Conservation (phyloP, 2,797 vertebrate genomes). For the Artibeus jamaicensis region DNA sequence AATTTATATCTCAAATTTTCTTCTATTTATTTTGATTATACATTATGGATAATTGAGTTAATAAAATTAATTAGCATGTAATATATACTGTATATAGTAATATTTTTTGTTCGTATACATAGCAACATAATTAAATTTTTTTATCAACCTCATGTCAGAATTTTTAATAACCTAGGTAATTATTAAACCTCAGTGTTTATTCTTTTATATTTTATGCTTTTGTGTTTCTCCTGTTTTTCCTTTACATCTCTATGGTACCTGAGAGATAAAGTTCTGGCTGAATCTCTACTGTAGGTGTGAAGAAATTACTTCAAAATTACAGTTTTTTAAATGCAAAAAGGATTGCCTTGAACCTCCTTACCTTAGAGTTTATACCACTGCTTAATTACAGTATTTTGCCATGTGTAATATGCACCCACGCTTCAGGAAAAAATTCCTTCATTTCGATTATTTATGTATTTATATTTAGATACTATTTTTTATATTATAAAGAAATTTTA, state of each 20-base stretch:
- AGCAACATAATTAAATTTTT: not conserved
- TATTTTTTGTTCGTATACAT: not conserved
- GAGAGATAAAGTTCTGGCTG: not conserved
- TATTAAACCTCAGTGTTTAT: not conserved
- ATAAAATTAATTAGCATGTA: not conserved
- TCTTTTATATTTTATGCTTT: not conserved
- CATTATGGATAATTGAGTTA: not conserved
- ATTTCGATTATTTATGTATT: no score
- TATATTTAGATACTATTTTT: no score
- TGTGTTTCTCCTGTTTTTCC: not conserved
- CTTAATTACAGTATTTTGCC: not conserved
- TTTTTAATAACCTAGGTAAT: not conserved
- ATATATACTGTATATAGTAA: not conserved
- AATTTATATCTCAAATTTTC: not conserved
- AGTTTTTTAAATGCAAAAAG: not conserved
- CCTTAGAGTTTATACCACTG: not conserved
- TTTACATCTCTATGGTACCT: not conserved
- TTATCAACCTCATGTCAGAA: not conserved
- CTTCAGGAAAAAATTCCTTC: no score
- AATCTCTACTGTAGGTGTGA: not conserved
- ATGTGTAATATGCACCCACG: no score
- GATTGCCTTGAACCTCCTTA: not conserved
- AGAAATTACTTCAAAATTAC: not conserved
- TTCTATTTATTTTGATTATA: not conserved
- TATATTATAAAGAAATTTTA: no score